A percentile compares a stretch with the other conserved stretches of the same genome.
These are phyloP conservation scores for Phaenicophaeus curvirostris DNA, from an alignment of 2,797 vertebrate genomes.

Conservation along the genomic window DNA sequence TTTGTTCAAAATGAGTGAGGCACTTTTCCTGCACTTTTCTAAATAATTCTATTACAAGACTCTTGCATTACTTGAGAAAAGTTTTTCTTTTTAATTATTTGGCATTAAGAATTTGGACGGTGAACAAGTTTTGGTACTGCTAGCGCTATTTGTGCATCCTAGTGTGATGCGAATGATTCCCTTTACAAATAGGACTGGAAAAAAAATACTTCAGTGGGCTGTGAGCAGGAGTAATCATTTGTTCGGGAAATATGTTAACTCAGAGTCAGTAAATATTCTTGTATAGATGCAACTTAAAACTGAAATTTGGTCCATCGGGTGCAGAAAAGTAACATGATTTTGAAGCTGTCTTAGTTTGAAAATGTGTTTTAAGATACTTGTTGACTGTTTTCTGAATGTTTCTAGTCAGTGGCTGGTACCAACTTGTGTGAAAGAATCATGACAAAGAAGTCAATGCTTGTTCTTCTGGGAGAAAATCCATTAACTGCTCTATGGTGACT, in stretches of 20 bases:
- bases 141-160: neutral
- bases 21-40: neutral
- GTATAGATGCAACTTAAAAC: neutral
- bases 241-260: neutral
- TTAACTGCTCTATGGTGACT: neutral
- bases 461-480: neutral
- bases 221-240: neutral
- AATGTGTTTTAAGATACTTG: neutral
- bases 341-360: neutral
- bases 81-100: neutral
- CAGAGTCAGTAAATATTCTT: rapidly evolving
- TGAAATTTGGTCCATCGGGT: neutral
- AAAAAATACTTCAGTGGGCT: neutral
- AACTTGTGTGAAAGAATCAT: neutral
- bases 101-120: neutral
- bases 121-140: neutral
- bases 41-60: neutral
- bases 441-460: neutral
- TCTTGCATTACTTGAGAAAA: neutral
- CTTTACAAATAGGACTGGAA: neutral
- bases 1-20: neutral
- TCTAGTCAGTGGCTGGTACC: neutral
- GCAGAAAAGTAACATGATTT: neutral
- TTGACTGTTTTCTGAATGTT: neutral
- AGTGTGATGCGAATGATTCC: neutral